These are phyloP conservation scores for Lepidurus packardi DNA, from an alignment of 1,140 invertebrate genomes.

Conservation along the genomic window DNA sequence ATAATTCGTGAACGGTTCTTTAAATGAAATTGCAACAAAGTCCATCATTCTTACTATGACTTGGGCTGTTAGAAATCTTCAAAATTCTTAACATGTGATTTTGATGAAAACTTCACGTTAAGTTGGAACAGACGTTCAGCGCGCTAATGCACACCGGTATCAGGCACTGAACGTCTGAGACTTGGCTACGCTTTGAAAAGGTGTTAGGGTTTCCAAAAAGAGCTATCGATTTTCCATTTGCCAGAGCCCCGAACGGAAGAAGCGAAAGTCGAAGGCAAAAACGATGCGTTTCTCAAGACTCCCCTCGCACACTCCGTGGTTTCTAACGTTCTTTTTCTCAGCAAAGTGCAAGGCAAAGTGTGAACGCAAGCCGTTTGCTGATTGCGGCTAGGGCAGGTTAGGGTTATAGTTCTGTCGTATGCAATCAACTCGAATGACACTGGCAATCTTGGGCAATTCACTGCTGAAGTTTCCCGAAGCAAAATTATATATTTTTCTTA, in stretches of 20 bases:
- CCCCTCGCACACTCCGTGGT: background rate
- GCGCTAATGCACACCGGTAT: no score
- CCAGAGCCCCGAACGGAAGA: background rate
- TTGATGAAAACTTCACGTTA: no score
- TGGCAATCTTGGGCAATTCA: conserved; percentile 8
- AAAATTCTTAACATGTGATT: no score
- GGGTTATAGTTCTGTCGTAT: background rate
- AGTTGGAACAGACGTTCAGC: no score
- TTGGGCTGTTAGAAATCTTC: no score
- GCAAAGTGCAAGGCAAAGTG: background rate
- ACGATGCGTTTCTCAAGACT: background rate
- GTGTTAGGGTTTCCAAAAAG: background rate
- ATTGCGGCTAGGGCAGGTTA: background rate
- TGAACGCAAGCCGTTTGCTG: background rate
- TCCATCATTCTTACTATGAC: no score
- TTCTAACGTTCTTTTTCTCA: background rate
- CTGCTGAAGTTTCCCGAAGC: background rate
- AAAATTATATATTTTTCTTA: background rate
- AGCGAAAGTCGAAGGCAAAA: background rate
- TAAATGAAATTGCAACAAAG: no score
- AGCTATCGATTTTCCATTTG: conserved; percentile 17
- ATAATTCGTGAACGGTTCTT: no score
- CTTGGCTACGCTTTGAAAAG: background rate
- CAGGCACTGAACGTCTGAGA: no score
- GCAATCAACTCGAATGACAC: background rate